phyloP scores from a whole-genome alignment of 2,797 vertebrate species.

The Alca torda region DNA sequence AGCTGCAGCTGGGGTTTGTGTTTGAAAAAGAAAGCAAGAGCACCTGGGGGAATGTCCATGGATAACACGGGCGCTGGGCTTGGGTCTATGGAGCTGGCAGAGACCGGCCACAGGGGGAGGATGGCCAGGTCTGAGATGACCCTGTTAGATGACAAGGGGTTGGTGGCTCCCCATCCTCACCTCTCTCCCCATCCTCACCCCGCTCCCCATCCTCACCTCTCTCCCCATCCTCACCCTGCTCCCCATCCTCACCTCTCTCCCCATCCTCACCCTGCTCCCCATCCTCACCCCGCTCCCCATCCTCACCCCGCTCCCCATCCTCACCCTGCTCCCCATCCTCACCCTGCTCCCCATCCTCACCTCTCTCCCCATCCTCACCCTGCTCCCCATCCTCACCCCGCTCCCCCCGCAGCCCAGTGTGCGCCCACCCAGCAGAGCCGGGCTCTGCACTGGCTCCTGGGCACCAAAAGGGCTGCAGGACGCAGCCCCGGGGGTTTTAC shows the following conservation, averaged over 20 bases:
- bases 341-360: background rate
- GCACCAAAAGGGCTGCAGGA: background rate
- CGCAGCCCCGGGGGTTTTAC: background rate
- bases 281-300: accelerated
- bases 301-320: accelerated
- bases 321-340: background rate
- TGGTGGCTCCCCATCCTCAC: background rate
- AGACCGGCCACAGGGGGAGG: accelerated
- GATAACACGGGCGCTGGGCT: accelerated
- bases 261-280: background rate
- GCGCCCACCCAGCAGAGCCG: background rate
- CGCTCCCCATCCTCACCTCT: background rate
- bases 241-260: background rate
- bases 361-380: too few species aligned
- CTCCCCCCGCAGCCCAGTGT: accelerated
- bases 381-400: too few species aligned
- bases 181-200: accelerated
- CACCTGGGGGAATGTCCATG: background rate
- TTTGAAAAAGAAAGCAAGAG: background rate
- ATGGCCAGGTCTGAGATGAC: background rate
- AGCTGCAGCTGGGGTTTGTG: background rate
- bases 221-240: background rate
- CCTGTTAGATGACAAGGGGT: background rate
- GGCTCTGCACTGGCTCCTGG: background rate
- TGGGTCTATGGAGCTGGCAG: accelerated